Base-by-base conservation (phyloP, 64 coral and sea anemone genomes). In the Montipora foliosa region DNA sequence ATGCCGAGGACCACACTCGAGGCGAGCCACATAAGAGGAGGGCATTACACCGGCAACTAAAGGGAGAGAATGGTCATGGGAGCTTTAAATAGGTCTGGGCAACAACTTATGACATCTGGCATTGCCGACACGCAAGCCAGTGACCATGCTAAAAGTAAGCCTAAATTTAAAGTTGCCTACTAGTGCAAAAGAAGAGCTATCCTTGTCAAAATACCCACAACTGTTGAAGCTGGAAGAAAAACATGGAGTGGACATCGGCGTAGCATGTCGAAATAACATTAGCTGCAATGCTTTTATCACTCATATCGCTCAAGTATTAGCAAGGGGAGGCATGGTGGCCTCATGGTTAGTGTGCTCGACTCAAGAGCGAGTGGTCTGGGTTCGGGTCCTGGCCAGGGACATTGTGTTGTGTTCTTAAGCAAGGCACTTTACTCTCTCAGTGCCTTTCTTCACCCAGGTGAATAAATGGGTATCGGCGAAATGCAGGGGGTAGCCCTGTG, bases 81-180 rank as follows among this genome's bases (percentile, higher is more conserved):
- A 81, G 79, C 79, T 50, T 80, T 79, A 22, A 85, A 90, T 76
- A 21, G 78, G 25, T 79, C 79, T 76, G 87, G 82, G 45, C 89
- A 91, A 82, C 89, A 87, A 76, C 68, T 79, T 22, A 81, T 91
- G 25, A 87, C 94, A 88, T 68, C 89, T 66, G 67, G 89, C 49
- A 91, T 91, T 76, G 59, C 76, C 49, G 89, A 91, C 84, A 95
- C 92, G 89, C 57, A 76, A 89, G 55, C 87, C 76, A 57, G 55
- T 80, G 89, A 91, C 83, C 60, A 91, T 87, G 74, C 82, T 20
- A 91, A 86, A 49, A 95, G 76, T 21, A 91, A 95, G 37, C 60
- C 57, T 67, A 96, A 96, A 80, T 96, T 92, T 92, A 79, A 93
- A 96, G 86, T 89, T 83, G 90, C 89, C n/a, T 93, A 96, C 79